Evolutionary conservation across 2,888 invertebrate species (phyloP).

Genomic region (Troides aeacus): DNA sequence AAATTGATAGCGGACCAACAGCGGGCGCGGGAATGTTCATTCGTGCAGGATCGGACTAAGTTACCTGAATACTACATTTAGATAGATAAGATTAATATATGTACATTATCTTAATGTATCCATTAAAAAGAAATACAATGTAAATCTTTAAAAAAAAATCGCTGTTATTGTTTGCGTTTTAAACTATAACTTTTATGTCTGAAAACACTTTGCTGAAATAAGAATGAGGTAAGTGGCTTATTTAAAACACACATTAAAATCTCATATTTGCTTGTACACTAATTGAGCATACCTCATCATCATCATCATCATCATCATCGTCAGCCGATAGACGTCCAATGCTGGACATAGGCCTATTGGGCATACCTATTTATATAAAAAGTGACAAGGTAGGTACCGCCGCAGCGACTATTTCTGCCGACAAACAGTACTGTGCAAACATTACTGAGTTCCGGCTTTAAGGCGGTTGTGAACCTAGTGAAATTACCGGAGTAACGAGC

Average conservation of each 20-base stretch:
- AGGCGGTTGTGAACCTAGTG: too few species aligned
- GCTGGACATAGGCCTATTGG: not conserved
- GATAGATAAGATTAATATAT: constrained; percentile 19
- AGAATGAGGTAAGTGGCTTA: constrained; percentile 10
- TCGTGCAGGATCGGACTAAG: constrained; percentile 49
- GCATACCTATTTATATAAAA: constrained; percentile 14
- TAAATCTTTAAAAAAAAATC: not conserved
- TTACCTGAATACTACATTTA: constrained; percentile 23
- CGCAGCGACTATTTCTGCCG: too few species aligned
- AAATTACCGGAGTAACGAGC: too few species aligned
- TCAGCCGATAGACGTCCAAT: too few species aligned
- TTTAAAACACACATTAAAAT: constrained; percentile 17
- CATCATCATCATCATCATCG: too few species aligned
- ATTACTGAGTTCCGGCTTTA: too few species aligned
- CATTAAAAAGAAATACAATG: constrained; percentile 6
- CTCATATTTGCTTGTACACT: constrained; percentile 20
- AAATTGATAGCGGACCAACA: constrained; percentile 75
- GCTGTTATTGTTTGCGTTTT: not conserved
- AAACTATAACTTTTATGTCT: not conserved
- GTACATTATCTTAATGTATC: constrained; percentile 2
- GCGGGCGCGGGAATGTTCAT: constrained; percentile 61
- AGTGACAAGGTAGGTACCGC: too few species aligned
- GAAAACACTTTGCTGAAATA: constrained; percentile 7
- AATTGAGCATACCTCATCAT: constrained; percentile 4
- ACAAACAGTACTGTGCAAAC: too few species aligned